Conservation (phyloP, 2,797 vertebrate genomes). For the Megaceryle alcyon region DNA sequence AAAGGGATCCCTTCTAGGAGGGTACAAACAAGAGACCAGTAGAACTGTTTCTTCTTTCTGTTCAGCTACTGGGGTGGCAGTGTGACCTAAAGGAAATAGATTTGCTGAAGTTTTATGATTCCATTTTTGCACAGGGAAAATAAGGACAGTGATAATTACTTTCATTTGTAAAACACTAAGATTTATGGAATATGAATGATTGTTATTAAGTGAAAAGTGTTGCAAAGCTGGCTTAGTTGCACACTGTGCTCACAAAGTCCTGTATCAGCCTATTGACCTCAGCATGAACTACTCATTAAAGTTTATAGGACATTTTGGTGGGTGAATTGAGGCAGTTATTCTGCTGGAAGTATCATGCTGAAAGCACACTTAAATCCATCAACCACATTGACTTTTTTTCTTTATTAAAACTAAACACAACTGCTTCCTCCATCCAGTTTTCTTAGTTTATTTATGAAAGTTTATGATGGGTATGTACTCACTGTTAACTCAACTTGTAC, state of each 20-base stretch:
- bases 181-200: conserved; percentile 29
- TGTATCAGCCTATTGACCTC: neutral
- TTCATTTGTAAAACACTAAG: conserved; percentile 36
- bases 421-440: neutral
- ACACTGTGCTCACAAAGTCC: neutral
- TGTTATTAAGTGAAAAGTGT: conserved; percentile 33
- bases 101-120: neutral
- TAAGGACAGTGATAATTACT: conserved; percentile 37
- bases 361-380: neutral
- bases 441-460: conserved; percentile 22
- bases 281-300: conserved; percentile 34
- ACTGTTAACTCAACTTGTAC: neutral
- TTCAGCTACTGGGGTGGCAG: neutral
- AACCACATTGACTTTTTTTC: neutral
- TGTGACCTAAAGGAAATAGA: neutral
- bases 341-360: neutral
- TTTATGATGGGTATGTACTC: neutral
- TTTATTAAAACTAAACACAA: neutral
- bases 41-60: neutral
- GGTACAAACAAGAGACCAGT: neutral
- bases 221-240: conserved; percentile 29
- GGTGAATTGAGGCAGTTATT: neutral
- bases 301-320: conserved; percentile 41
- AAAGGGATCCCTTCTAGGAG: neutral
- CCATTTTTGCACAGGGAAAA: neutral